These are phyloP conservation scores for Cataglyphis cursor DNA, from an alignment of 2,888 invertebrate species.

Conservation along the genomic window DNA sequence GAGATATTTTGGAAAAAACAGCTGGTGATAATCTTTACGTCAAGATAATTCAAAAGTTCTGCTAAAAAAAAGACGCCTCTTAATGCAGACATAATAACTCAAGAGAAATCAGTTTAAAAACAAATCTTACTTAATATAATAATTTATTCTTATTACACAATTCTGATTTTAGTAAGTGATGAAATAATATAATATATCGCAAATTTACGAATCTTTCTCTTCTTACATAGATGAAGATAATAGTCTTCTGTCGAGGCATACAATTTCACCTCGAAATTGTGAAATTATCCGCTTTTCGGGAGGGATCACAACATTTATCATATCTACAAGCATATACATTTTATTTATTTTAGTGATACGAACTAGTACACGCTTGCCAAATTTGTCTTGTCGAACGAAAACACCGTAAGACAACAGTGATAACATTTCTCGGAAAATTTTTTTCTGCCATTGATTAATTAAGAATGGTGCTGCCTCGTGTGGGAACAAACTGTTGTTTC, in stretches of 20 bases:
- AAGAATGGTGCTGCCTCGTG: slow-evolving; percentile 24
- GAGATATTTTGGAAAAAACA: neutral
- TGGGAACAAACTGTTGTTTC: slow-evolving; percentile 62
- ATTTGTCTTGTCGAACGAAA: neutral
- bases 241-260: neutral
- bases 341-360: neutral
- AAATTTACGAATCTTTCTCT: neutral
- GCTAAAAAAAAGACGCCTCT: neutral
- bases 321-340: neutral
- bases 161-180: neutral
- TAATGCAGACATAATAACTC: neutral
- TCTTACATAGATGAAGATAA: neutral
- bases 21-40: neutral
- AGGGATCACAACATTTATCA: neutral
- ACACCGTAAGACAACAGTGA: neutral
- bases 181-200: neutral
- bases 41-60: neutral
- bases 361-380: neutral
- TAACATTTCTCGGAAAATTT: slow-evolving; percentile 35
- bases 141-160: neutral
- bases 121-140: neutral
- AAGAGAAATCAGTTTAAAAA: neutral
- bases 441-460: slow-evolving; percentile 35
- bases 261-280: neutral
- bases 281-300: neutral